Percentiles rank a stretch among this genome's conserved stretches.
phyloP scores from a whole-genome alignment of 2,888 invertebrate genomes.

The Apoderus coryli region DNA sequence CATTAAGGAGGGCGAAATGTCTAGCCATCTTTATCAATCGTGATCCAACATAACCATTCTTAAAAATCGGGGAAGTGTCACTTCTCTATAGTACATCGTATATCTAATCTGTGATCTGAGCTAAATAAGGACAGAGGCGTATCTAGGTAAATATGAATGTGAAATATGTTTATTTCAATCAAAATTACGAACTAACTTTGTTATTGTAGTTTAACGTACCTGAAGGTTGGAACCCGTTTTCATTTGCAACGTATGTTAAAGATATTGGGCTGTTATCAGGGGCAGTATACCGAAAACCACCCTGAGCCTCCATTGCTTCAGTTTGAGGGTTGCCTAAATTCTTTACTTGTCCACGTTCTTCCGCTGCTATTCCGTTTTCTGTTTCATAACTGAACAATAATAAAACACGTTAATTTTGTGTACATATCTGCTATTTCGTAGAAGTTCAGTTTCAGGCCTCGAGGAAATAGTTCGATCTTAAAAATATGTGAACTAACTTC shows the following conservation, averaged over 20 bases:
- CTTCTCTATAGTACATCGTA: not conserved
- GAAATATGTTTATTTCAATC: too few species aligned
- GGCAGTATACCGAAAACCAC: constrained; percentile 55
- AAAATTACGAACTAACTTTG: too few species aligned
- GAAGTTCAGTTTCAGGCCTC: constrained; percentile 1
- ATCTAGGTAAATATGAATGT: too few species aligned
- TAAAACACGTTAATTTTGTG: constrained; percentile 1
- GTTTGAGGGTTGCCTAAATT: constrained; percentile 13
- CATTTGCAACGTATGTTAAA: too few species aligned
- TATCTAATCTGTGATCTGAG: constrained; percentile 1
- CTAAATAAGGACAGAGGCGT: not conserved
- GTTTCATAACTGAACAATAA: constrained; percentile 32
- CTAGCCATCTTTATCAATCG: too few species aligned
- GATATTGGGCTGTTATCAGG: constrained; percentile 44
- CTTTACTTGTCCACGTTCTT: constrained; percentile 36
- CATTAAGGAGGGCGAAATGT: too few species aligned
- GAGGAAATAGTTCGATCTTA: not conserved
- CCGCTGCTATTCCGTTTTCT: constrained; percentile 45
- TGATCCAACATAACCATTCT: too few species aligned
- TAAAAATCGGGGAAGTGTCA: too few species aligned
- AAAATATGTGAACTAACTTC: too few species aligned
- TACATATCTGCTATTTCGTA: not conserved
- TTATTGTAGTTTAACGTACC: too few species aligned
- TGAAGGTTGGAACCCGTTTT: too few species aligned
- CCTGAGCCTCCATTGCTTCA: constrained; percentile 28